Evolutionary conservation across 2,113 vertebrate species (phyloP).

Genomic region (Ageneiosus marmoratus): DNA sequence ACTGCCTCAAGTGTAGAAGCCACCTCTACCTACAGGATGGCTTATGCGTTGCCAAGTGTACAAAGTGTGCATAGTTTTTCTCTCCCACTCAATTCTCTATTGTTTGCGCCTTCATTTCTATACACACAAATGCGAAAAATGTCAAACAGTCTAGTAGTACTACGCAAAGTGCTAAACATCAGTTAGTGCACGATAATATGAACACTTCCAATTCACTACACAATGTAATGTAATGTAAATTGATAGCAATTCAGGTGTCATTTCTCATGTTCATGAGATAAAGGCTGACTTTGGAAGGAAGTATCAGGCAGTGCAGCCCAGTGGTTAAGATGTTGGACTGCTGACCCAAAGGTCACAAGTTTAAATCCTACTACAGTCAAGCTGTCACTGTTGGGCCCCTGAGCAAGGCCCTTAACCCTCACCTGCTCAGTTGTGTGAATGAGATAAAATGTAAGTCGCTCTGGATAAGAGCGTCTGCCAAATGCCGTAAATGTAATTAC

Average conservation of each 20-base stretch:
- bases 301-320: too few species aligned
- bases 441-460: too few species aligned
- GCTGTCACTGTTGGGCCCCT: too few species aligned
- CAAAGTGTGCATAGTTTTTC: conserved; percentile 10
- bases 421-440: too few species aligned
- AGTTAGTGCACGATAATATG: background rate
- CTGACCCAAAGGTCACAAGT: too few species aligned
- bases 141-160: background rate
- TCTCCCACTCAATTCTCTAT: background rate
- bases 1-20: conserved; percentile 74
- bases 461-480: too few species aligned
- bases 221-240: background rate
- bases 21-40: conserved; percentile 77
- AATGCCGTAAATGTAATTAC: too few species aligned
- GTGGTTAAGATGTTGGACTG: too few species aligned
- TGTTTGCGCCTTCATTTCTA: background rate
- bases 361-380: too few species aligned
- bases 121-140: background rate
- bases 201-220: background rate
- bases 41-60: conserved; percentile 41
- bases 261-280: background rate
- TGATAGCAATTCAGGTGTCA: background rate
- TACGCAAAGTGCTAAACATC: background rate
- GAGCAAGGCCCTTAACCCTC: too few species aligned
- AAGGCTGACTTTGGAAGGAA: background rate